Base-by-base conservation (phyloP, 2,888 invertebrate genomes). In the Malthinus flaveolus region DNA sequence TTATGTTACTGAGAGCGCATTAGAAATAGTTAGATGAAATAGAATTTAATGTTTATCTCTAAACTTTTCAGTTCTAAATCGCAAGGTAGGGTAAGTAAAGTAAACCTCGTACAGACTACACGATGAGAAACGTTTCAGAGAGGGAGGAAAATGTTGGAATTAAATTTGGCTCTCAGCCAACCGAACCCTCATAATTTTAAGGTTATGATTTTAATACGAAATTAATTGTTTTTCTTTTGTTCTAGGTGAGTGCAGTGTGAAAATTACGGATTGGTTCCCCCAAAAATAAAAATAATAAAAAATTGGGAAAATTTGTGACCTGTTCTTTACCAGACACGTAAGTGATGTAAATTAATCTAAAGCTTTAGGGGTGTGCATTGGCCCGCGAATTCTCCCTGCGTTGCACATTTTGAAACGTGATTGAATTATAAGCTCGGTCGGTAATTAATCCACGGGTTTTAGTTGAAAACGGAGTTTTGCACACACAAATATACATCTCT, bases 191-290 rank as follows among this genome's bases (percentile, higher is more conserved):
- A 23, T 23, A 23, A 23, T 23, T 23, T 23, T 23, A 23, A 23
- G 23, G 23, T 23, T 23, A 23, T 23, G 23, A 23, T 23, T 39
- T 39, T 39, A 39, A 12, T 13, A 9, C 15, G 39, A 15, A 39
- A 39, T 11, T 39, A 39, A 39, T 39, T 15, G 9, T 39, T 39
- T 39, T 39, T 12, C 55, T 65, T 65, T 62, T 68, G 66, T 70
- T 70, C 42, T 68, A 70, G 70, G 70, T 70, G 68, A 70, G 70
- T 68, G 66, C 64, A 64, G 61, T 52, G 42, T 13, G 45, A 51
- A 57, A 51, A 47, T 47, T 11, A 11, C 39, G 42, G 3, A 5
- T 3, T 5, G 23, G 5, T 23, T n/a, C n/a, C 23, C 23, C 5
- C 5, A 23, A 23, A 23, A 23, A n/a, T n/a, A 23, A 23, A 23